Evolutionary conservation across 1,140 invertebrate genomes (phyloP), one percentile per base, ranked within the genome.

Genomic region (Nylanderia fulva): DNA sequence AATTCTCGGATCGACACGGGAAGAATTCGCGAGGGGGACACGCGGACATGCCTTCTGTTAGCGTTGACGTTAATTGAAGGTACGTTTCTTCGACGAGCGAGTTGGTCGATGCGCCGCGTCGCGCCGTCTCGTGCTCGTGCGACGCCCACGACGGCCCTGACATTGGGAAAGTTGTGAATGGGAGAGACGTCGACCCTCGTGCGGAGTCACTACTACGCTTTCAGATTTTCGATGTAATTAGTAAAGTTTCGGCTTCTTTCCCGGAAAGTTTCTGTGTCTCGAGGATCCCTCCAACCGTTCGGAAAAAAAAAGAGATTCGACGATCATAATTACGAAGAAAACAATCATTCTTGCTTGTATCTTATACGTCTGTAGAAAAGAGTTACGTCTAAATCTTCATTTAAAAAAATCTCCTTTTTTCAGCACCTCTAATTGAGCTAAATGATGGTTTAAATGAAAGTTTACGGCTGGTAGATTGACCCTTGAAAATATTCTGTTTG

Each of bases 121-220:
- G 76, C 77, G 77, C 66, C 77, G 77, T 82, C 80, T 84, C 80
- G 80, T 54, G 71, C 80, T 84, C 80, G 80, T 54, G 71, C 71
- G 45, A 84, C 80, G 69, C 80, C 80, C 80, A 75, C 80, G 71
- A 75, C 80, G 71, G 45, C 80, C 80, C 80, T 84, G 80, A 84
- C 80, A 84, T 84, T 84, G 71, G 60, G 56, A 76, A 84, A 84
- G 27, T 84, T 84, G 56, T 84, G 80, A 84, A 84, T 76, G 80
- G 45, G 7, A 13, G 33, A 84, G 60, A 63, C 80, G 72, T 84
- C 72, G 80, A 74, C 80, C 71, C 45, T 48, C 71, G 56, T 36
- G 27, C 18, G 15, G 27, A 76, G 71, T 76, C 15, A 18, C 27
- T n/a, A 33, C 11, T 21, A 11, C 18, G 27, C 45, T 82, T 82